Conservation (phyloP, 2,797 vertebrate genomes). For the Sparus aurata region DNA sequence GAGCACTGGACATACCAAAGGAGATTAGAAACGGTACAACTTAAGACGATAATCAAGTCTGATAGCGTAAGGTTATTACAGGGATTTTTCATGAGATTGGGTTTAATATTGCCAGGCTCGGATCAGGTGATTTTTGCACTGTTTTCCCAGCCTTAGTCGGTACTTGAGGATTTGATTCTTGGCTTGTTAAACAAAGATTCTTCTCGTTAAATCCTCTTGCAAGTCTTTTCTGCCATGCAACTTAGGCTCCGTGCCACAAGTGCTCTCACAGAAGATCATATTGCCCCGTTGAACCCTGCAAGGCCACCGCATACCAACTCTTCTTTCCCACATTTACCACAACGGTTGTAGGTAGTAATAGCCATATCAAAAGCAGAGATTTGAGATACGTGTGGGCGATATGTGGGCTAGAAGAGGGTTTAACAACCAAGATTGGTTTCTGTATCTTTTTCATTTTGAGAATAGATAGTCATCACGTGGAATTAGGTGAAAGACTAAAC, state of each 20-base stretch:
- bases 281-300: constrained; percentile 52
- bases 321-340: constrained; percentile 20
- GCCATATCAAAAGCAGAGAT: background rate
- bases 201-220: constrained; percentile 28
- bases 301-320: constrained; percentile 19
- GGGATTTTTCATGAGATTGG: constrained; percentile 21
- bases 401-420: background rate
- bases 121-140: constrained; percentile 39
- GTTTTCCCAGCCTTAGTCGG: background rate
- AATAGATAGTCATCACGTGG: background rate
- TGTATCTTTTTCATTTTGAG: background rate
- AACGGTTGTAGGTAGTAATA: background rate
- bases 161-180: constrained; percentile 40
- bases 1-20: constrained; percentile 37
- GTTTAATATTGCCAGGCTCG: constrained; percentile 14
- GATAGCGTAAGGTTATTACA: constrained; percentile 25
- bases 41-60: constrained; percentile 50
- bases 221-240: background rate
- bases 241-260: constrained; percentile 12
- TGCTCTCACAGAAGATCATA: constrained; percentile 41
- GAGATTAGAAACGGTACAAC: constrained; percentile 37
- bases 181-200: constrained; percentile 12
- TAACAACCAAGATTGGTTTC: background rate
- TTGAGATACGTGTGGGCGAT: background rate
- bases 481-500: too few relatives aligned